Evolutionary conservation across 2,113 vertebrate species (phyloP).

Genomic region (Pyrgilauda ruficollis): DNA sequence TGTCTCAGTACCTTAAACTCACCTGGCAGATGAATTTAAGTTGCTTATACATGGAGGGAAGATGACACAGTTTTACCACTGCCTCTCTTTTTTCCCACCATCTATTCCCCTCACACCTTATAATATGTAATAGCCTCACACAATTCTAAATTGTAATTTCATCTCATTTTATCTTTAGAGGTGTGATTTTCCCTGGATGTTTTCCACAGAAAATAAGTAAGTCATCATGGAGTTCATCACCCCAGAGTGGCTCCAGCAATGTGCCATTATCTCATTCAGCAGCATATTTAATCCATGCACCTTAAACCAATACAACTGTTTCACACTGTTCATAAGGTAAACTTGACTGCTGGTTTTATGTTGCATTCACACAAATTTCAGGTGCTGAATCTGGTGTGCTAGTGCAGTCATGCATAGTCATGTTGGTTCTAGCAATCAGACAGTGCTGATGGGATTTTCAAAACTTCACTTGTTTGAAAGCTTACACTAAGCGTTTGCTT

Average conservation of each 20-base stretch:
- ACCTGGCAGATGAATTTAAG: background rate
- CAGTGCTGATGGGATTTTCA: background rate
- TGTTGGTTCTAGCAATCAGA: background rate
- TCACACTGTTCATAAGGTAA: background rate
- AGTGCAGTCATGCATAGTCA: background rate
- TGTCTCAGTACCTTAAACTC: background rate
- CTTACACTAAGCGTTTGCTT: background rate
- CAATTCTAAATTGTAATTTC: background rate
- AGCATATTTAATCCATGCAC: rapidly evolving
- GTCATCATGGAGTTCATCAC: rapidly evolving
- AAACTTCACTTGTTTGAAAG: background rate
- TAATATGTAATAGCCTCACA: background rate
- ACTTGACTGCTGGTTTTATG: background rate
- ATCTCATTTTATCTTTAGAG: background rate
- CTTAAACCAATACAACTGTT: background rate
- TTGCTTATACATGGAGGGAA: background rate
- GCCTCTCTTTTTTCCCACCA: background rate
- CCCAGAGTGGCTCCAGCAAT: background rate
- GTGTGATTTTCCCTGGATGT: background rate
- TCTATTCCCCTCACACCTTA: background rate
- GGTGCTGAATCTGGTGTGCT: background rate
- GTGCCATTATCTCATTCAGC: background rate
- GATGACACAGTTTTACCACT: background rate
- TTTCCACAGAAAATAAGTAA: background rate
- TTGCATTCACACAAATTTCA: background rate